These are phyloP conservation scores for Euphydryas editha DNA, from an alignment of 2,888 invertebrate genomes.

Conservation along the genomic window DNA sequence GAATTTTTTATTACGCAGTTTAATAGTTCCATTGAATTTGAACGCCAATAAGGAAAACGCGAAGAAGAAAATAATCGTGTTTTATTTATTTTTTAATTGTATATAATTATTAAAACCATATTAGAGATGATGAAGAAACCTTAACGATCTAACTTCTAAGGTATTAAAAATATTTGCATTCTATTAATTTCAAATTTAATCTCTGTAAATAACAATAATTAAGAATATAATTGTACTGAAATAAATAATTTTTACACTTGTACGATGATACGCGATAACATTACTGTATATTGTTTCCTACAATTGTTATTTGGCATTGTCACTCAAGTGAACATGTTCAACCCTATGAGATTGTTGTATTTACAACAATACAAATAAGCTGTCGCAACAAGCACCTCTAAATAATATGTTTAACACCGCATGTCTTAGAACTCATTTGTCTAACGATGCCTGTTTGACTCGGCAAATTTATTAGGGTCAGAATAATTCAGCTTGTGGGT, in stretches of 20 bases:
- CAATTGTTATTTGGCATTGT: not conserved
- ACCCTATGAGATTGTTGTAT: constrained; percentile 23
- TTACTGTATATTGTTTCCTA: not conserved
- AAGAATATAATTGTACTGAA: not conserved
- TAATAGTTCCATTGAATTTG: constrained; percentile 29
- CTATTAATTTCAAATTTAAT: too few species aligned
- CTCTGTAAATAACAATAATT: too few species aligned
- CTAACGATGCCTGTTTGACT: constrained; percentile 78
- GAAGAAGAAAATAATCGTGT: constrained; percentile 11
- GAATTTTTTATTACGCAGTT: constrained; percentile 28
- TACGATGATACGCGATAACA: not conserved
- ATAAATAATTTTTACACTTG: too few species aligned
- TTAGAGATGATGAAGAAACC: not conserved
- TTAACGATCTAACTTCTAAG: not conserved
- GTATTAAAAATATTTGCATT: not conserved
- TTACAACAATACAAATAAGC: constrained; percentile 45
- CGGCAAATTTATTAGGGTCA: constrained; percentile 81
- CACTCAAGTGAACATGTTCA: not conserved
- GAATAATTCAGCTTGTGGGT: constrained; percentile 80
- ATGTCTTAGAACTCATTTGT: constrained; percentile 69
- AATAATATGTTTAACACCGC: constrained; percentile 49
- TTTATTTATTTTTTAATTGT: too few species aligned
- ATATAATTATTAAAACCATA: too few species aligned
- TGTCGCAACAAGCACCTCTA: constrained; percentile 43
- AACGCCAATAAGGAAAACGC: constrained; percentile 17